Conservation (phyloP, 1,140 invertebrate species). For the Liolophura sinensis region DNA sequence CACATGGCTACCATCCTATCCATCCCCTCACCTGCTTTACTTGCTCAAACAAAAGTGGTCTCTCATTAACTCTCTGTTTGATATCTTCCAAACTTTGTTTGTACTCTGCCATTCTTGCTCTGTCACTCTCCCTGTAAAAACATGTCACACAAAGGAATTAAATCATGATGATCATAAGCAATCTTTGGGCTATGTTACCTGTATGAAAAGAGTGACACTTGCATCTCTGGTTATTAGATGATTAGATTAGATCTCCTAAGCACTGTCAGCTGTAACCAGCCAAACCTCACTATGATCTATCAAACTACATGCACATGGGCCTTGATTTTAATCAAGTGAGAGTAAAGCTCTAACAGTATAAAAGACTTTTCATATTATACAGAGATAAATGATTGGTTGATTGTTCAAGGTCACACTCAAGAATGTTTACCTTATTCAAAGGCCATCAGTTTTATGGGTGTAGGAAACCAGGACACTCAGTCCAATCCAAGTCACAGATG, state of each 20-base stretch:
- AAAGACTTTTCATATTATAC: too few relatives aligned
- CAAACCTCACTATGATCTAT: too few relatives aligned
- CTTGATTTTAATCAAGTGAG: too few relatives aligned
- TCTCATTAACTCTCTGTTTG: constrained; percentile 31
- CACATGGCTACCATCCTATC: background rate
- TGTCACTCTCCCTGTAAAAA: constrained; percentile 37
- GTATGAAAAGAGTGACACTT: background rate
- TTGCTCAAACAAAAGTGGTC: constrained; percentile 46
- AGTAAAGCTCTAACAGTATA: too few relatives aligned
- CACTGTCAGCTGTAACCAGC: too few relatives aligned
- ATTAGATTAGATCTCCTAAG: background rate
- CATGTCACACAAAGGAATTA: background rate
- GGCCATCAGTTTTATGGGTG: too few relatives aligned
- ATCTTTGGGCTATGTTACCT: background rate
- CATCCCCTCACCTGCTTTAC: constrained; percentile 31
- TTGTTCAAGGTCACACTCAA: too few relatives aligned
- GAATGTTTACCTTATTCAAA: too few relatives aligned
- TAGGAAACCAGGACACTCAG: too few relatives aligned
- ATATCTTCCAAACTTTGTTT: constrained; percentile 40
- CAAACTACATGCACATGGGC: too few relatives aligned
- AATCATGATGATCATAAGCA: constrained; percentile 6
- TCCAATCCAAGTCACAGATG: too few relatives aligned
- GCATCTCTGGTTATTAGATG: background rate
- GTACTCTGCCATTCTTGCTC: constrained; percentile 39
- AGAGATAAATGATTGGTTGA: too few relatives aligned